Evolutionary conservation across 2,888 invertebrate species (phyloP), one percentile per base, ranked within the genome.

Genomic region (Platycnemis pennipes): DNA sequence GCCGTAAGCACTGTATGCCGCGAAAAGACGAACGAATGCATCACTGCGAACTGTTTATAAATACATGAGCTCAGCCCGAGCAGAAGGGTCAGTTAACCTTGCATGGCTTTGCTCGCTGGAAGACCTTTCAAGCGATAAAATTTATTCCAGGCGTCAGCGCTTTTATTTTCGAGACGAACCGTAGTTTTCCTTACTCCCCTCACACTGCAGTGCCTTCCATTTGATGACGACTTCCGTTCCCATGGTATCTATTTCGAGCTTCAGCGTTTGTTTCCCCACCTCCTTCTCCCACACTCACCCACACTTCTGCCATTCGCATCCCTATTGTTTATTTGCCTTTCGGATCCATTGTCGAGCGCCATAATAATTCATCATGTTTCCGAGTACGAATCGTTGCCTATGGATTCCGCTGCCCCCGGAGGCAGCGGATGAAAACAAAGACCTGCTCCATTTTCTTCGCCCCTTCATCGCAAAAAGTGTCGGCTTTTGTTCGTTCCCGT

Each of bases 281-380:
- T 11, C 13, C 31, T 37, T 3, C 7, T 26, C 26, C 77, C 26
- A 37, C n/a, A n/a, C n/a, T n/a, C 63, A 63, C 7, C n/a, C 26
- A n/a, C 31, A 16, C 31, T 37, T 3, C 7, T 26, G 63, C 77
- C 26, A 37, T 37, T 77, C 77, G 37, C 37, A 26, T 16, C 77
- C 26, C 77, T 31, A 16, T 37, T 77, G 77, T 77, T 77, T 77
- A 77, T 77, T 77, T 77, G 4, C 77, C 77, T 31, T 77, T 37
- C 16, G 77, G 77, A 77, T 77, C 77, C 77, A 77, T 77, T 77
- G 77, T 77, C 16, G 77, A 77, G 77, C 77, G 77, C 77, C 77
- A 77, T 37, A 77, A 37, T 77, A 77, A 77, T 77, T 77, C 77
- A 77, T 77, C 77, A 37, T 77, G 77, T 77, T 77, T 77, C 37